Evolutionary conservation across 2,113 vertebrate species (phyloP).

Genomic region (Entomyzon cyanotis): DNA sequence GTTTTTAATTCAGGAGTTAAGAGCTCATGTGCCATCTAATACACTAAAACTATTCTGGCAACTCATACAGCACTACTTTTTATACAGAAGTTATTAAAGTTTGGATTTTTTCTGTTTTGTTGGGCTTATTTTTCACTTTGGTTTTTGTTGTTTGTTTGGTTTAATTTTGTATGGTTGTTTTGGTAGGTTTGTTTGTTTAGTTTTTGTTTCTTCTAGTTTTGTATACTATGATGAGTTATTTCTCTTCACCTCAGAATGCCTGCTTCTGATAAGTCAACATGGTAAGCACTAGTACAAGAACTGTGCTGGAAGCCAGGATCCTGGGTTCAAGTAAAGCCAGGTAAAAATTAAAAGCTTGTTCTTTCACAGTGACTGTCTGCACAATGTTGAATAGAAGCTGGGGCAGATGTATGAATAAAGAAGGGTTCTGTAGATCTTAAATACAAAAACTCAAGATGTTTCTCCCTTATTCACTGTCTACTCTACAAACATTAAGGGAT

Average conservation of each 20-base stretch:
- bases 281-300: not conserved
- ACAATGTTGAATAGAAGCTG: not conserved
- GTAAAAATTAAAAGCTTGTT: not conserved
- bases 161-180: accelerated
- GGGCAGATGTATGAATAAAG: not conserved
- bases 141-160: accelerated
- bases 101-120: not conserved
- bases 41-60: not conserved
- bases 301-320: not conserved
- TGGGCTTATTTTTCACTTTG: not conserved
- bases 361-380: not conserved
- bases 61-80: not conserved
- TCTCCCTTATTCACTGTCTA: not conserved
- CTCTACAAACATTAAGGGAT: not conserved
- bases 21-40: not conserved
- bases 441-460: not conserved
- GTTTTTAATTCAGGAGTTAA: not conserved
- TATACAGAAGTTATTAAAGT: not conserved
- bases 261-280: not conserved
- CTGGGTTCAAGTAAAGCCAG: not conserved
- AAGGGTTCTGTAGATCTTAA: not conserved
- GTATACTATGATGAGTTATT: not conserved
- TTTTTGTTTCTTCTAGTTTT: not conserved
- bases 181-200: not conserved
- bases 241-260: not conserved